Evolutionary conservation across 2,797 vertebrate species (phyloP).

Genomic region (Pseudochirops cupreus): DNA sequence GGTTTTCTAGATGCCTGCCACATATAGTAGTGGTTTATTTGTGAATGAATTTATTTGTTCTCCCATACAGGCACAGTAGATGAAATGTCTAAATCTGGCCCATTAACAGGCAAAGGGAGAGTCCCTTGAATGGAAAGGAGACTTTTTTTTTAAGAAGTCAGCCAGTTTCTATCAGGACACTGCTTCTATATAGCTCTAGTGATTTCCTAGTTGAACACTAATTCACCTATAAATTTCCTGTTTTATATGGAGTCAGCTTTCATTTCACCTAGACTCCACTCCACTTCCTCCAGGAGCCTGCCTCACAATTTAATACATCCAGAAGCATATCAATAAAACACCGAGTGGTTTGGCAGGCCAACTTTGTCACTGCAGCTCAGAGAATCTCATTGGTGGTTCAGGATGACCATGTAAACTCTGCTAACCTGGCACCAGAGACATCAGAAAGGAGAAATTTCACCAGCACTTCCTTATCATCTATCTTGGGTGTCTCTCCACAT

Average conservation of each 20-base stretch:
- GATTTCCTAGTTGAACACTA: not conserved
- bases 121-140: not conserved
- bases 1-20: not conserved
- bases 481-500: not conserved
- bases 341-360: not conserved
- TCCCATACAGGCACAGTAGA: not conserved
- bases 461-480: not conserved
- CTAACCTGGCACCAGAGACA: not conserved
- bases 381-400: not conserved
- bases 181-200: not conserved
- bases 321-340: not conserved
- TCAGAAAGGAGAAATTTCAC: not conserved
- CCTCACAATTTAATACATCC: fast-evolving
- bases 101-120: not conserved
- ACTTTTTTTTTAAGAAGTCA: not conserved
- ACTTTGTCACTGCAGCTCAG: not conserved
- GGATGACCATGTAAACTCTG: not conserved
- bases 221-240: not conserved
- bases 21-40: not conserved
- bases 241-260: constrained; percentile 6
- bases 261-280: not conserved
- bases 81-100: not conserved
- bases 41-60: not conserved
- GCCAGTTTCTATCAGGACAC: not conserved
- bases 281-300: not conserved